phyloP scores from a whole-genome alignment of 2,113 vertebrate species.

The Emydura subglobosa region DNA sequence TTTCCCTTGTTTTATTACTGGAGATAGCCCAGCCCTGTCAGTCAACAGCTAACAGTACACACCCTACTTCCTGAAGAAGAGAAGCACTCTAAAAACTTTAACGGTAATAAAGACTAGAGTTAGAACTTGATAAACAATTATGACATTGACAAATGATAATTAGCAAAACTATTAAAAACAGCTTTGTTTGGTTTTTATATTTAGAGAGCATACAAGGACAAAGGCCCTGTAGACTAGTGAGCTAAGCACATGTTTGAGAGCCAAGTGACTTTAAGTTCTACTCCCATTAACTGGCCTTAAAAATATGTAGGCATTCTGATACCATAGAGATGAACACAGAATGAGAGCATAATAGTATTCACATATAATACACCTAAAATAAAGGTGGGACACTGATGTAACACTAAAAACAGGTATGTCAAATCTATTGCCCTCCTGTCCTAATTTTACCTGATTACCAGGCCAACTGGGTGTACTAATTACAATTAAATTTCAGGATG shows the following conservation, averaged over 20 bases:
- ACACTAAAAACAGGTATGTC: neutral
- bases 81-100: neutral
- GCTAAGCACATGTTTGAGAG: neutral
- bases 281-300: neutral
- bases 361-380: neutral
- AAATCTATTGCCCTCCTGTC: neutral
- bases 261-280: neutral
- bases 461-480: neutral
- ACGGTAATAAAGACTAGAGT: neutral
- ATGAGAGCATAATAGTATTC: neutral
- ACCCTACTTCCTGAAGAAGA: neutral
- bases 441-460: neutral
- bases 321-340: neutral
- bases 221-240: neutral
- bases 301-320: neutral
- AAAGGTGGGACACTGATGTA: rapidly evolving
- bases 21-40: neutral
- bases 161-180: neutral
- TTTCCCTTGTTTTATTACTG: neutral
- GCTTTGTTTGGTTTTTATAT: neutral
- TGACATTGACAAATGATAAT: neutral
- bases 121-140: neutral
- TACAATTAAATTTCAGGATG: neutral
- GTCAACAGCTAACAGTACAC: neutral
- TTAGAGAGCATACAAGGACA: neutral